phyloP scores from a whole-genome alignment of 35 echinoderm and acorn worm species.

The Ophioderma brevispina region DNA sequence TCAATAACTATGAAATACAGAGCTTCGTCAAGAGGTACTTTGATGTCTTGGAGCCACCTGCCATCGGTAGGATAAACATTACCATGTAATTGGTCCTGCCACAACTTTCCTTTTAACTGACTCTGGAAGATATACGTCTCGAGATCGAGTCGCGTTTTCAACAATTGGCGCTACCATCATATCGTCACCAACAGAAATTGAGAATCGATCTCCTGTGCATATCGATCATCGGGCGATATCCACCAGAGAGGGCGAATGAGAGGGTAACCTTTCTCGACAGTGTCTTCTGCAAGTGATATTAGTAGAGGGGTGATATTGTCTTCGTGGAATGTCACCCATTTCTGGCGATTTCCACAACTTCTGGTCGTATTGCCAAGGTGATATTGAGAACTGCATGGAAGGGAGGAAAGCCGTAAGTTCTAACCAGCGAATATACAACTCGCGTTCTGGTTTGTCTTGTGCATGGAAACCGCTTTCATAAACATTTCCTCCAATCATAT shows the following conservation, averaged over 20 bases:
- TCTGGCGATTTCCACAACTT: conserved; percentile 71
- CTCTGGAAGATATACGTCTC: conserved; percentile 89
- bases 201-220: conserved; percentile 65
- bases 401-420: conserved; percentile 95
- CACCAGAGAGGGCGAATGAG: conserved; percentile 96
- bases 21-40: conserved; percentile 73
- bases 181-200: conserved; percentile 93
- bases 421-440: conserved; percentile 93
- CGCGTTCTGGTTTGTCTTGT: conserved; percentile 47
- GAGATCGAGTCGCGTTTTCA: conserved; percentile 40
- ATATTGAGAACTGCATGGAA: conserved; percentile 95
- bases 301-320: conserved; percentile 75
- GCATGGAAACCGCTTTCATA: conserved; percentile 87
- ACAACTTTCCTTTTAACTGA: neutral
- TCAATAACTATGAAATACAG: conserved; percentile 41
- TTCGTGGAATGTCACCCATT: conserved; percentile 81
- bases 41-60: conserved; percentile 47
- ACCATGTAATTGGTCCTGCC: neutral
- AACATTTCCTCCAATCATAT: conserved; percentile 98
- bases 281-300: conserved; percentile 57
- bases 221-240: conserved; percentile 79
- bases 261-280: conserved; percentile 58
- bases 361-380: conserved; percentile 95
- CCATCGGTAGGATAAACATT: neutral
- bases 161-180: conserved; percentile 92